Evolutionary conservation across 2,888 invertebrate genomes (phyloP), one percentile per base, ranked within the genome.

Genomic region (Andrena marginata): DNA sequence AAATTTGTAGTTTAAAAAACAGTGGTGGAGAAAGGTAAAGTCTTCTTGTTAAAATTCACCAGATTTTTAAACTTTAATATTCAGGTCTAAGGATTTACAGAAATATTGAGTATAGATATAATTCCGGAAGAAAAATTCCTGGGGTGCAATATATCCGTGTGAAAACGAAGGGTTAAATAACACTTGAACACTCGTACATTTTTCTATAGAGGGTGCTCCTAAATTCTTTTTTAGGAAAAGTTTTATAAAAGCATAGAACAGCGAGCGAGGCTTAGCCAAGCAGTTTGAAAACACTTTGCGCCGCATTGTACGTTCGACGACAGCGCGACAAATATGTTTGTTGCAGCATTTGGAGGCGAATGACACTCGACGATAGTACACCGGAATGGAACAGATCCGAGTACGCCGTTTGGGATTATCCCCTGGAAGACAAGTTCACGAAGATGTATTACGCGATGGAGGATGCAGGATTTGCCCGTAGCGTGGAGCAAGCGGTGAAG

Each of bases 381-480:
- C 96, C 96, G 31, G 97, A 98, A 75, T 96, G 97, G 16, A 98
- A 99, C 92, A 95, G 98, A 56, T 97, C 98, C 0, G 97, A 98
- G 93, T 94, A 99, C 33, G 98, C 99, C 0, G 99, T 99, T 0
- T 99, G 99, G 99, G 99, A 99, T 93, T 99, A 99, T 93, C 99
- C 99, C 0, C 98, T 99, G 0, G 98, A 98, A 89, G 98, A 99
- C 94, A 99, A 98, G 92, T 99, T 98, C 94, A 99, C 98, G 60
- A 99, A 99, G 94, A 98, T 99, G 97, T 99, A 98, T 98, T 97
- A 98, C 92, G 97, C 98, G 0, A 99, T 99, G 98, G 94, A 93
- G 82, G 96, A 96, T 96, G 97, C 98, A 0, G 96, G 96, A 0
- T 95, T 99, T 13, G 99, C 99, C 0, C 95, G 96, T 48, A 96